Percentiles rank a stretch among this genome's conserved stretches.
These are phyloP conservation scores for Enteromius thamalakanensis DNA, from an alignment of 2,797 vertebrate genomes.

Conservation along the genomic window DNA sequence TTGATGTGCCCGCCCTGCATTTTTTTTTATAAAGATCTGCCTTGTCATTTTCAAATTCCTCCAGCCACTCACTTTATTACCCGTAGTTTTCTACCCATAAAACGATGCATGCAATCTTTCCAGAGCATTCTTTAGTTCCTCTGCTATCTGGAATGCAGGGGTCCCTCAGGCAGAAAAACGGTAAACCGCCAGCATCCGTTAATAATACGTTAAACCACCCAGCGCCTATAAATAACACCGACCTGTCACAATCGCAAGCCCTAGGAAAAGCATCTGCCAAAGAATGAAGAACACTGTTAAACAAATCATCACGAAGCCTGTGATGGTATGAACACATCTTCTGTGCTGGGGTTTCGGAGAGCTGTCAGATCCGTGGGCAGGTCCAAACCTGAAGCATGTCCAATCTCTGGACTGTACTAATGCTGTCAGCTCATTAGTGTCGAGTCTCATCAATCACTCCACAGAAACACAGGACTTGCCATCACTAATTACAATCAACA, in stretches of 20 bases:
- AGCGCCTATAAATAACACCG: slow-evolving; percentile 52
- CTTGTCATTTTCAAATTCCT: slow-evolving; percentile 52
- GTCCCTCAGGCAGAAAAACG: slow-evolving; percentile 44
- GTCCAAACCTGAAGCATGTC: slow-evolving; percentile 40
- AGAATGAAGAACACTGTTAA: slow-evolving; percentile 51
- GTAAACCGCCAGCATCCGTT: slow-evolving; percentile 54
- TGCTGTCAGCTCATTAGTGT: slow-evolving; percentile 53
- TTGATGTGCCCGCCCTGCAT: slow-evolving; percentile 61
- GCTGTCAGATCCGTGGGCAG: slow-evolving; percentile 37
- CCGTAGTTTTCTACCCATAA: slow-evolving; percentile 47
- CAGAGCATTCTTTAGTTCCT: slow-evolving; percentile 55
- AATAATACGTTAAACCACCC: slow-evolving; percentile 62
- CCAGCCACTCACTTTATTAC: not conserved
- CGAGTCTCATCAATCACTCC: slow-evolving; percentile 55
- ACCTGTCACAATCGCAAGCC: slow-evolving; percentile 35
- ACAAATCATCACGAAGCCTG: slow-evolving; percentile 50
- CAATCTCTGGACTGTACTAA: slow-evolving; percentile 22
- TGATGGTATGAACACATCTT: slow-evolving; percentile 18
- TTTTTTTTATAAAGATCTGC: slow-evolving; percentile 63
- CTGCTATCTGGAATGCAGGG: slow-evolving; percentile 53
- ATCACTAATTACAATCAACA: slow-evolving; percentile 60
- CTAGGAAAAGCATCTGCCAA: slow-evolving; percentile 47
- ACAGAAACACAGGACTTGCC: slow-evolving; percentile 43
- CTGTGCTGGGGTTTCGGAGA: slow-evolving; percentile 17
- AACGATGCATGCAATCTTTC: slow-evolving; percentile 45